A percentile compares a stretch with the other conserved stretches of the same genome.
Evolutionary conservation across 1,140 invertebrate genomes (phyloP).

Genomic region (Drosophila equinoxialis): DNA sequence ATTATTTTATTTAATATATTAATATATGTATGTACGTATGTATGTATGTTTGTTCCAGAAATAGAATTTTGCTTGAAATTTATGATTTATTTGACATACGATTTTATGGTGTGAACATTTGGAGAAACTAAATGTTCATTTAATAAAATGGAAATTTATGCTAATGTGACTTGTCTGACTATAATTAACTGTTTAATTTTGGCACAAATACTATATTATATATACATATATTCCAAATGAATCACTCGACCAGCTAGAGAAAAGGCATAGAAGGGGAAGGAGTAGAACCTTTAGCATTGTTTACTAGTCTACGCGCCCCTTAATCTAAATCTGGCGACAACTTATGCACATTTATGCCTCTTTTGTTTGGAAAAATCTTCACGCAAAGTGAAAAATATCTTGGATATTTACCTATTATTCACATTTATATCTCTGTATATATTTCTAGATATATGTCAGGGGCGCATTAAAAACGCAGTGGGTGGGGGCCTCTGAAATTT

Average conservation of each 20-base stretch:
- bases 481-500: neutral
- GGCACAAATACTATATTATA: conserved; percentile 27
- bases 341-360: too few relatives aligned
- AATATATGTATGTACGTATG: too few relatives aligned
- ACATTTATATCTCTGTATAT: neutral
- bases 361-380: neutral
- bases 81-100: conserved; percentile 36
- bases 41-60: too few relatives aligned
- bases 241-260: neutral
- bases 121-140: conserved; percentile 44
- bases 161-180: conserved; percentile 31
- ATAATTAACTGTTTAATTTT: conserved; percentile 35
- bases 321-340: conserved; percentile 35
- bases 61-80: conserved; percentile 30
- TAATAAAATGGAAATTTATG: conserved; percentile 50
- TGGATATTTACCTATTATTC: neutral
- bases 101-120: conserved; percentile 21
- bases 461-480: neutral
- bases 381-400: neutral
- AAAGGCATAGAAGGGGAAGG: neutral
- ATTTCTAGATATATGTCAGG: neutral
- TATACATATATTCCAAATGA: conserved; percentile 2
- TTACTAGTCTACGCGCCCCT: conserved; percentile 25
- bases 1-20: conserved; percentile 30
- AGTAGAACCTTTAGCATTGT: conserved; percentile 11